These are phyloP conservation scores for Clitarchus hookeri DNA, from an alignment of 2,888 invertebrate genomes.

Conservation along the genomic window DNA sequence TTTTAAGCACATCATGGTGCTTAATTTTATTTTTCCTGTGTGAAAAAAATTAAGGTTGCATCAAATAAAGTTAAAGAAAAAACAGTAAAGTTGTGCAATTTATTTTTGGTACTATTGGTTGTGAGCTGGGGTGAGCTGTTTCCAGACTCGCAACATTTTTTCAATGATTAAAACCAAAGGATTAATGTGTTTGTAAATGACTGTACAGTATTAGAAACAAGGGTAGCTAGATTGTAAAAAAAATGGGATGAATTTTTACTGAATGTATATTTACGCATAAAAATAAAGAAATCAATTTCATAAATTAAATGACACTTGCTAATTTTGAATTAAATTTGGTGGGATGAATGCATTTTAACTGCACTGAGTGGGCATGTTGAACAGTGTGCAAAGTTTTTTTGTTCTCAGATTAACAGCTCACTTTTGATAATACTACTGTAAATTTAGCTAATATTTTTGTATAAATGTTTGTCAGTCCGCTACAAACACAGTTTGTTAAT, in stretches of 20 bases:
- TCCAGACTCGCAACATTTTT: constrained; percentile 11
- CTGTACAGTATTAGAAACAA: constrained; percentile 38
- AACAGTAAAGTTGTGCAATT: constrained; percentile 42
- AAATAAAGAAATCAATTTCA: constrained; percentile 15
- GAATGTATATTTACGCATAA: constrained; percentile 11
- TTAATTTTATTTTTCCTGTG: constrained; percentile 25
- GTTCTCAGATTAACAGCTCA: constrained; percentile 32
- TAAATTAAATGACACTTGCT: background rate
- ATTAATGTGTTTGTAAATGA: constrained; percentile 38
- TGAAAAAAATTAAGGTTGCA: constrained; percentile 22
- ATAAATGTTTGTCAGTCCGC: constrained; percentile 41
- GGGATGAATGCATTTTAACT: background rate
- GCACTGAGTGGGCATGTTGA: constrained; percentile 21
- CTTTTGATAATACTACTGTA: constrained; percentile 40
- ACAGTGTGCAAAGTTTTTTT: constrained; percentile 20
- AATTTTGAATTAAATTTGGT: background rate
- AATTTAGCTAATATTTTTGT: constrained; percentile 43
- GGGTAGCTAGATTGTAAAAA: constrained; percentile 21
- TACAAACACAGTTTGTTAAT: constrained; percentile 27
- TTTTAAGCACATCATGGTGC: constrained; percentile 23
- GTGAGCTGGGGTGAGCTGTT: constrained; percentile 39
- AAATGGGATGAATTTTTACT: constrained; percentile 6
- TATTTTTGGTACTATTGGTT: constrained; percentile 41
- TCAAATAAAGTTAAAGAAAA: constrained; percentile 30
- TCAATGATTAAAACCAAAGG: constrained; percentile 41